Evolutionary conservation across 2,888 invertebrate species (phyloP).

Genomic region (Harpalus rubripes): DNA sequence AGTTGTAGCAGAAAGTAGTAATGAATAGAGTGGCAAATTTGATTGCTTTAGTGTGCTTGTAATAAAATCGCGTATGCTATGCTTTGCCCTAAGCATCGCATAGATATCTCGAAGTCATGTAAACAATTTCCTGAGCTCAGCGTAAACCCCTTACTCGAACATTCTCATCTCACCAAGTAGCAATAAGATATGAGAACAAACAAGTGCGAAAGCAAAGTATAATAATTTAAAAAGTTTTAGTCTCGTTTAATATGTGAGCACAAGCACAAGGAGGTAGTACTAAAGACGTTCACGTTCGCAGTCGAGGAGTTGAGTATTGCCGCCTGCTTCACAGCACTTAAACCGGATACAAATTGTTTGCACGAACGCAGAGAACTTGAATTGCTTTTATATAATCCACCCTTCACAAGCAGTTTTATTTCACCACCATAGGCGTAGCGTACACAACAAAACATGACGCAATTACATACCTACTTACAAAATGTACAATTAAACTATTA

Average conservation of each 20-base stretch:
- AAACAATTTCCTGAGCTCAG: slow-evolving; percentile 33
- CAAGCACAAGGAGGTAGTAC: slow-evolving; percentile 22
- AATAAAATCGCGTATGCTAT: background rate
- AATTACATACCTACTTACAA: no score
- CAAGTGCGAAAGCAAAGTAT: slow-evolving; percentile 49
- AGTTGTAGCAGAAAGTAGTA: background rate
- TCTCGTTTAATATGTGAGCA: slow-evolving; percentile 51
- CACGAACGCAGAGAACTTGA: slow-evolving; percentile 56
- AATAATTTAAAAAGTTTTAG: slow-evolving; percentile 59
- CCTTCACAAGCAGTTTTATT: slow-evolving; percentile 32
- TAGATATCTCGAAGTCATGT: slow-evolving; percentile 30
- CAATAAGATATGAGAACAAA: slow-evolving; percentile 54
- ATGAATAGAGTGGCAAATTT: background rate
- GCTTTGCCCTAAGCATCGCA: background rate
- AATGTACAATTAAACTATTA: no score
- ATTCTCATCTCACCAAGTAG: slow-evolving; percentile 40
- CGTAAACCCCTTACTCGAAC: slow-evolving; percentile 33
- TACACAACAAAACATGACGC: background rate
- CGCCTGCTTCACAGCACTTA: slow-evolving; percentile 43
- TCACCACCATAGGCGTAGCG: slow-evolving; percentile 9
- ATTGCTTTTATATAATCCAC: slow-evolving; percentile 60
- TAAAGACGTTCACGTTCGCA: slow-evolving; percentile 17
- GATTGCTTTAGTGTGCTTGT: background rate
- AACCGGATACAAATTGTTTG: slow-evolving; percentile 59
- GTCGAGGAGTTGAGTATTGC: slow-evolving; percentile 18